Evolutionary conservation across 2,113 vertebrate genomes (phyloP).

Genomic region (Hiodon tergisus): DNA sequence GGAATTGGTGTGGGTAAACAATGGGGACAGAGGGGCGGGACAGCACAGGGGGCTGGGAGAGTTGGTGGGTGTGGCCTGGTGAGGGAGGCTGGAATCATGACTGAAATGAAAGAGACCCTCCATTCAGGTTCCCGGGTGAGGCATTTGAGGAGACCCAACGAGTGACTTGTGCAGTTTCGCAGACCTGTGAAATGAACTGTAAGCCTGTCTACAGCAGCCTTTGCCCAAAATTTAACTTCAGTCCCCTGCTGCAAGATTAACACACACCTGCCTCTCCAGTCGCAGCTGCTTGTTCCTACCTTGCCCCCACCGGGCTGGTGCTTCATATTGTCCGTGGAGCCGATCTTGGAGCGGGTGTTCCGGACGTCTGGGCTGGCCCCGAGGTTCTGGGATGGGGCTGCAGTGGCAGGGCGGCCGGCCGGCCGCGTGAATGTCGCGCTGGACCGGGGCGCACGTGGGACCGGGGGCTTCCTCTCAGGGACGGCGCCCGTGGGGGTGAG

Average conservation of each 20-base stretch:
- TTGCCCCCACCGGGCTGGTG: constrained; percentile 92
- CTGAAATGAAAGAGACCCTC: too few species aligned
- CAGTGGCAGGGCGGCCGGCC: constrained; percentile 46
- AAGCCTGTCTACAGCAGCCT: not conserved
- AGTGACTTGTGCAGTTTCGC: too few species aligned
- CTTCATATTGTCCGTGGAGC: constrained; percentile 91
- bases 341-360: constrained; percentile 86
- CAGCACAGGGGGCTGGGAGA: too few species aligned
- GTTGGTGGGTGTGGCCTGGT: too few species aligned
- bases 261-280: not conserved
- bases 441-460: constrained; percentile 51
- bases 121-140: too few species aligned
- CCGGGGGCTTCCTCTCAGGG: constrained; percentile 66
- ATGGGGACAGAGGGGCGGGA: too few species aligned
- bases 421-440: constrained; percentile 34
- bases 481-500: constrained; percentile 65
- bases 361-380: constrained; percentile 70
- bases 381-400: constrained; percentile 44
- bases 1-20: too few species aligned
- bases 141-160: too few species aligned
- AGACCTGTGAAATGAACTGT: not conserved
- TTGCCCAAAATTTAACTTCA: not conserved
- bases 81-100: too few species aligned
- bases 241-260: not conserved
- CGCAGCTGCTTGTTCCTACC: constrained; percentile 56